Evolutionary conservation across 2,888 invertebrate species (phyloP), one percentile per base, ranked within the genome.

Genomic region (Lasioglossum figueresi): DNA sequence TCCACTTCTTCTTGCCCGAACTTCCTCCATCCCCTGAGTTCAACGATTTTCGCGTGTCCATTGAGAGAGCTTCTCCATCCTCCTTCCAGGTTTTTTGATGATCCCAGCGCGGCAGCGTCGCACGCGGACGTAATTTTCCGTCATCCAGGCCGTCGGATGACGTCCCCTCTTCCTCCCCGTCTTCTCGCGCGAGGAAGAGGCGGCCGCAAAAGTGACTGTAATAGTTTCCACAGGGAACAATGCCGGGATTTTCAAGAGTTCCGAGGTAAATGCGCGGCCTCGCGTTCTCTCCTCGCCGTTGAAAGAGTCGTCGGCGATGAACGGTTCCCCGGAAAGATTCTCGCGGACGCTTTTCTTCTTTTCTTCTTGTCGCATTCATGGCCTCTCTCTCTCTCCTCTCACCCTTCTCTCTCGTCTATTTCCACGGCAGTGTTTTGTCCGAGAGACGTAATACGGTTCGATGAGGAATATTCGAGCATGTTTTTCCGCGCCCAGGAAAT

Each of bases 151-250:
- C 75, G 66, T 23, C 48, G 68, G 63, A 80, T 71, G 84, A 80
- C 85, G 52, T 10, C n/a, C 45, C 37, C 37, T 19, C 37, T 56
- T 56, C n/a, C 12, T 56, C 56, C n/a, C 12, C 68, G 19, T 23
- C 68, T 23, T 37, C 40, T 27, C n/a, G n/a, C n/a, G 40, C 56
- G 34, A 40, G 31, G 71, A 74, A 34, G 73, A 73, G 52, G 23
- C 59, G 34, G 14, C 59, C 72, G 68, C 34, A 48, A 81, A 82
- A 86, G 85, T 85, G 86, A 86, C 86, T 85, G n/a, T 86, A 86
- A 86, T 86, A 81, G 85, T 84, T 86, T 86, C 86, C 82, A 82
- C 85, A 76, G n/a, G 56, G 86, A 85, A 85, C 85, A 86, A 85
- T 86, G 86, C 48, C 72, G 68, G 48, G 77, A 80, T 77, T 85